phyloP scores from a whole-genome alignment of 2,797 vertebrate genomes.

The Morelia viridis region DNA sequence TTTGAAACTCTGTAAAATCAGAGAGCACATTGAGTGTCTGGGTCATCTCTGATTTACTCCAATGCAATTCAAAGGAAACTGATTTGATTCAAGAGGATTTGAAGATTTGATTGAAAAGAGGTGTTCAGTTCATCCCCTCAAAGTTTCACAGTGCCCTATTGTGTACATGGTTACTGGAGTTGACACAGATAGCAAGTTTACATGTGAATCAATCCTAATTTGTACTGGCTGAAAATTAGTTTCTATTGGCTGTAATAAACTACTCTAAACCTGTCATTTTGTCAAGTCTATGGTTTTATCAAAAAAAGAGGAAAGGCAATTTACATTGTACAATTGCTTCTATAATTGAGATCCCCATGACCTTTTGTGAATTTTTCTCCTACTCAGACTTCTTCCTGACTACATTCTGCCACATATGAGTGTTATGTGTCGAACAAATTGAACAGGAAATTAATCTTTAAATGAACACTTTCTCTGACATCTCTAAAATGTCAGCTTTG shows the following conservation, averaged over 20 bases:
- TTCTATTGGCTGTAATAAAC: not conserved
- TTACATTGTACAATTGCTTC: not conserved
- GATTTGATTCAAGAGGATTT: not conserved
- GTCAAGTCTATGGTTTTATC: not conserved
- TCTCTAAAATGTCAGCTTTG: constrained; percentile 28
- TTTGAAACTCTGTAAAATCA: not conserved
- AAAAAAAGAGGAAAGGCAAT: not conserved
- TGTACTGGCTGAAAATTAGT: not conserved
- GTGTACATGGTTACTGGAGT: not conserved
- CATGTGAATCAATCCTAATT: not conserved
- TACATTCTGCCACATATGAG: not conserved
- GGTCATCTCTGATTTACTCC: not conserved
- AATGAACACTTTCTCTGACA: not conserved
- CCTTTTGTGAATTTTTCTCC: not conserved
- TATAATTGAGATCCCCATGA: not conserved
- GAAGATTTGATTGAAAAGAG: not conserved
- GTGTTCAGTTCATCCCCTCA: not conserved
- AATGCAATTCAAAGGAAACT: not conserved
- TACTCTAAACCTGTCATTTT: not conserved
- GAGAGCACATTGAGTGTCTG: not conserved
- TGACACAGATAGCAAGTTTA: not conserved
- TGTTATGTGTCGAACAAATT: constrained; percentile 2
- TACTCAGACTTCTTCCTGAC: not conserved
- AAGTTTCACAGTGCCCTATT: not conserved
- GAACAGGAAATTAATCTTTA: constrained; percentile 32